phyloP scores from a whole-genome alignment of 2,113 vertebrate genomes.

The Leptobrachium ailaonicum region DNA sequence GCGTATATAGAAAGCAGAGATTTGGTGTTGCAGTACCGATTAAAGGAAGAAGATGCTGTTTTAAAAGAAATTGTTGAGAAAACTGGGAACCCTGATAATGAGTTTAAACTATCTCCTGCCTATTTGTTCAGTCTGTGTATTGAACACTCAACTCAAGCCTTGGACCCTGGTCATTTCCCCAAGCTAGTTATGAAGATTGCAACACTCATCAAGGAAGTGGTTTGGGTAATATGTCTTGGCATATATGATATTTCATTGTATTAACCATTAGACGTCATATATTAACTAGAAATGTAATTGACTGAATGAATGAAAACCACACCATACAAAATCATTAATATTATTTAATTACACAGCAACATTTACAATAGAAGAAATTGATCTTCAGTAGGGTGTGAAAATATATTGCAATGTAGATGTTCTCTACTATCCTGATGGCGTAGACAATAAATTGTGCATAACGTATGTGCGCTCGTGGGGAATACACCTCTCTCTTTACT shows the following conservation, averaged over 20 bases:
- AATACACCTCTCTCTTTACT: too few species aligned
- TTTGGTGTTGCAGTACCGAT: slow-evolving; percentile 78
- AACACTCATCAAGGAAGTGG: slow-evolving; percentile 83
- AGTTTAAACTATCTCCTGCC: slow-evolving; percentile 77
- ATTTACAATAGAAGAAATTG: too few species aligned
- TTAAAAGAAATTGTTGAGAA: slow-evolving; percentile 83
- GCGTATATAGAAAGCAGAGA: slow-evolving; percentile 81
- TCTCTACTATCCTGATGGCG: too few species aligned
- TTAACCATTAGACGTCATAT: too few species aligned
- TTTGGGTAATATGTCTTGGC: slow-evolving; percentile 74
- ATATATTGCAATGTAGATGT: too few species aligned
- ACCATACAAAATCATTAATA: too few species aligned
- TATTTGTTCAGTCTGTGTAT: slow-evolving; percentile 87
- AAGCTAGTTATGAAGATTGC: slow-evolving; percentile 82
- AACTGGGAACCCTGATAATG: slow-evolving; percentile 71
- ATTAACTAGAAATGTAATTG: too few species aligned
- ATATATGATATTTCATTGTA: not conserved
- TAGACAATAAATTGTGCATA: too few species aligned
- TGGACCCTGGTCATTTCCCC: slow-evolving; percentile 82
- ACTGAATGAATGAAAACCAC: too few species aligned
- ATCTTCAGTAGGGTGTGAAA: too few species aligned
- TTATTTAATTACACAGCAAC: too few species aligned
- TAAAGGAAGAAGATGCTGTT: slow-evolving; percentile 77
- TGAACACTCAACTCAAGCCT: slow-evolving; percentile 81
- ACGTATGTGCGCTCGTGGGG: too few species aligned